Evolutionary conservation across 2,113 vertebrate genomes (phyloP).

Genomic region (Fregetta grallaria): DNA sequence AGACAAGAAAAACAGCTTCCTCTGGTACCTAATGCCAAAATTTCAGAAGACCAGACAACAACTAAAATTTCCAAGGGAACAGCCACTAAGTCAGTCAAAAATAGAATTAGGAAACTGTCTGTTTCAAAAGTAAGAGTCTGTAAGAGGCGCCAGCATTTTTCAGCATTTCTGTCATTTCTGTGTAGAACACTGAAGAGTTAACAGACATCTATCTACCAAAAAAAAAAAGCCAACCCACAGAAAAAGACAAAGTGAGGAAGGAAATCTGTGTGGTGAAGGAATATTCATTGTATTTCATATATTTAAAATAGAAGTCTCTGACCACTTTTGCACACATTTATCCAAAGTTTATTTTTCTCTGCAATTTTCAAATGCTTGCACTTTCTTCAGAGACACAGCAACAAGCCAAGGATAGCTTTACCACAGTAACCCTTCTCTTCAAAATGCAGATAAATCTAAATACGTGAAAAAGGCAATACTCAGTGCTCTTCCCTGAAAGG

Average conservation of each 20-base stretch:
- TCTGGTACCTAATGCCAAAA: slow-evolving; percentile 35
- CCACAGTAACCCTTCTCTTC: background rate
- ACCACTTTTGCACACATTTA: background rate
- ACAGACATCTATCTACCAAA: background rate
- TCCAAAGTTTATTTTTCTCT: background rate
- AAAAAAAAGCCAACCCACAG: background rate
- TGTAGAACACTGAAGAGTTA: slow-evolving; percentile 9
- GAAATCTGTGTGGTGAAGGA: background rate
- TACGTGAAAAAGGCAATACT: background rate
- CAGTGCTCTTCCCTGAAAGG: background rate
- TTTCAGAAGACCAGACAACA: slow-evolving; percentile 45
- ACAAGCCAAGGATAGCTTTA: background rate
- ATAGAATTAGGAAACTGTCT: slow-evolving; percentile 41
- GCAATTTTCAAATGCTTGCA: background rate
- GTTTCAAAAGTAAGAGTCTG: background rate
- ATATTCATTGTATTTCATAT: background rate
- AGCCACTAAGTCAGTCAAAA: slow-evolving; percentile 29
- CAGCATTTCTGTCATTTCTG: slow-evolving; percentile 1
- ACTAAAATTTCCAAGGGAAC: slow-evolving; percentile 54
- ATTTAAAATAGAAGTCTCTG: background rate
- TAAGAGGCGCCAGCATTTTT: background rate
- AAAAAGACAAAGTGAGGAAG: background rate
- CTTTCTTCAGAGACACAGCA: background rate
- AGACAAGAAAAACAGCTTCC: slow-evolving; percentile 49
- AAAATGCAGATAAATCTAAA: background rate